phyloP scores from a whole-genome alignment of 1,140 invertebrate species.

The Hyles euphorbiae region DNA sequence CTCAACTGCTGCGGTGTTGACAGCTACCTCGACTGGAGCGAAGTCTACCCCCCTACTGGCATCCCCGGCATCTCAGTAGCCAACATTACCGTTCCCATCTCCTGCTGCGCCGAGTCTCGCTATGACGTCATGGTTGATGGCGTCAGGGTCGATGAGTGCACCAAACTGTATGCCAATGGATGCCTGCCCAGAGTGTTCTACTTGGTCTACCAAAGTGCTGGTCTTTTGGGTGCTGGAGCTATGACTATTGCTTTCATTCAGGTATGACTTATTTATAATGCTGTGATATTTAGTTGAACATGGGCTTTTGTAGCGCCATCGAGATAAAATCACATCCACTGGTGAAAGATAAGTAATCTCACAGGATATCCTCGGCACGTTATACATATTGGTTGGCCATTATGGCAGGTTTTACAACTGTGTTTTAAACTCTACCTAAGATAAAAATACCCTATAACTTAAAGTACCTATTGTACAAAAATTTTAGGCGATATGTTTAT shows the following conservation, averaged over 20 bases:
- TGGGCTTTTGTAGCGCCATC: too few species aligned
- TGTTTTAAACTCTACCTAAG: too few species aligned
- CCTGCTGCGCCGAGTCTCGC: slow-evolving; percentile 73
- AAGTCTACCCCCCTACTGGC: slow-evolving; percentile 35
- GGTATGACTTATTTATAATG: slow-evolving; percentile 54
- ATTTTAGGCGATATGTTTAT: too few species aligned
- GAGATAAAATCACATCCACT: too few species aligned
- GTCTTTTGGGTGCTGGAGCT: slow-evolving; percentile 86
- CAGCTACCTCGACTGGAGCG: slow-evolving; percentile 79
- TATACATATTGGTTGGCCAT: too few species aligned
- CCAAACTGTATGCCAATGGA: slow-evolving; percentile 75
- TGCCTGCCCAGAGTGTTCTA: slow-evolving; percentile 81
- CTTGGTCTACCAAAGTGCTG: slow-evolving; percentile 83
- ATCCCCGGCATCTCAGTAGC: slow-evolving; percentile 33
- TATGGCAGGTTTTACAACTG: too few species aligned
- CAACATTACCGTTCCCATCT: slow-evolving; percentile 73
- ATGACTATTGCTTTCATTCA: slow-evolving; percentile 88
- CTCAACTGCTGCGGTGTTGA: slow-evolving; percentile 85
- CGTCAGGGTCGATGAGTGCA: slow-evolving; percentile 34
- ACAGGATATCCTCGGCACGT: too few species aligned
- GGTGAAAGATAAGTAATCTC: too few species aligned
- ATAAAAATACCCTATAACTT: too few species aligned
- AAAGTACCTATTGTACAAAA: too few species aligned
- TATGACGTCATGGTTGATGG: slow-evolving; percentile 25
- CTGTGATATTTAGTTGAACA: background rate